Evolutionary conservation across 2,113 vertebrate species (phyloP), one percentile per base, ranked within the genome.

Genomic region (Microtus richardsoni): DNA sequence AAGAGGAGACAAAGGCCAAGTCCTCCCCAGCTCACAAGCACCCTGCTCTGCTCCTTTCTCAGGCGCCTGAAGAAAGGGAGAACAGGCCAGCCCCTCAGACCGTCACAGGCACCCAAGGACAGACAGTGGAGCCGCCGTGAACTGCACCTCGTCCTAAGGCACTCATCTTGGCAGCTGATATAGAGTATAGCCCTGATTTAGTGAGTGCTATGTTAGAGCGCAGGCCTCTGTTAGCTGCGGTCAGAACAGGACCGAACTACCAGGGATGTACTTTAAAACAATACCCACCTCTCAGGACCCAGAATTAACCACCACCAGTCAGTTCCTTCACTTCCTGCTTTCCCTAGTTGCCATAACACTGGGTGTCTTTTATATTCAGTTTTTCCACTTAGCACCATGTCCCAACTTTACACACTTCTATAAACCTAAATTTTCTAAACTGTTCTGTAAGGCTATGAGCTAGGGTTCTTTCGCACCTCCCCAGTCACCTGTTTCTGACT

Each of bases 371-470:
- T 24, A 44, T 21, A 49, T 17, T 7, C 58, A 44, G 22, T 7
- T 13, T 49, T 41, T 8, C 14, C 44, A 49, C 64, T 36, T 36
- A 41, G 39, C 41, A 85, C 21, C 66, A 26, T 52, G 64, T n/a
- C 66, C 30, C 66, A 13, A 82, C 93, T 71, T 64, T 11, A 80
- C 4, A 2, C 7, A 44, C 30, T n/a, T 49, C 49, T 44, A 79
- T 64, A 68, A 83, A 44, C 47, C 26, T 4, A 60, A 73, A 9
- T 14, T 60, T 6, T 5, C 84, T 47, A 52, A n/a, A 77, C 54
- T 47, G 16, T 1, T 10, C 2, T 0, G 0, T 44, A 73, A 75
- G 10, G 0, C 58, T 10, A 17, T 28, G 14, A 3, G 44, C 39
- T 0, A 47, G 70, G 58, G 9, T 82, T 71, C 58, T 70, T 52